Evolutionary conservation across 2,888 invertebrate species (phyloP).

Genomic region (Ectemnius continuus): DNA sequence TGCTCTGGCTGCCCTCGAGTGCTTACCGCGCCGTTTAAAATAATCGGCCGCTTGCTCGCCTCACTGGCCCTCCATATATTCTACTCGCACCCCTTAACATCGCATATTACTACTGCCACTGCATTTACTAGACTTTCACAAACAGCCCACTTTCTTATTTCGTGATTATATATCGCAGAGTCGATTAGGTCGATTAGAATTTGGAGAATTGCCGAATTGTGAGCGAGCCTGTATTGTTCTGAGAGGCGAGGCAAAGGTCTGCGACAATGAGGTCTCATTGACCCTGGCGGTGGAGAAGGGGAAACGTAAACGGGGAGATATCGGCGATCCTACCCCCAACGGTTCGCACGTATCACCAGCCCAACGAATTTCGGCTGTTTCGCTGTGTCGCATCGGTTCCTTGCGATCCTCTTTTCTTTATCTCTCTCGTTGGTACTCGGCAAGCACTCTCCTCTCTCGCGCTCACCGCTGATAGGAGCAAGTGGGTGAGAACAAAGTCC

Average conservation of each 20-base stretch:
- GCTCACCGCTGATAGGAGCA: conserved; percentile 17
- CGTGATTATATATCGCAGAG: no score
- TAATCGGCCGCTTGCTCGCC: not conserved
- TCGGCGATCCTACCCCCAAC: conserved; percentile 36
- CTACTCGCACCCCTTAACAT: no score
- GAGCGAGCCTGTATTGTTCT: not conserved
- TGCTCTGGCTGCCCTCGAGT: conserved; percentile 18
- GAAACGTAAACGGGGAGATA: conserved; percentile 27
- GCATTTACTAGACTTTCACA: no score
- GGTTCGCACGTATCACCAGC: not conserved
- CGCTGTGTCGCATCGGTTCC: not conserved
- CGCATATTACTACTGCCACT: no score
- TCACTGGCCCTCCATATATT: no score
- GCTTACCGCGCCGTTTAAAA: conserved; percentile 24
- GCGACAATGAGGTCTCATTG: conserved; percentile 3
- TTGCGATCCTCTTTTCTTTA: not conserved
- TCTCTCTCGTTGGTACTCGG: conserved; percentile 6
- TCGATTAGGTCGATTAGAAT: no score
- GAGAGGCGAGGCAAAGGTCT: conserved; percentile 10
- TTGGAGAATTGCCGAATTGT: no score
- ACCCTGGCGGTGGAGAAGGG: not conserved
- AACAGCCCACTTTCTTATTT: no score
- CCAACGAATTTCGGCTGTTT: not conserved
- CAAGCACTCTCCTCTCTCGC: not conserved
- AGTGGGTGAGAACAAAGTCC: conserved; percentile 53